Evolutionary conservation across 2,797 vertebrate species (phyloP).

Genomic region (Peromyscus attwateri): DNA sequence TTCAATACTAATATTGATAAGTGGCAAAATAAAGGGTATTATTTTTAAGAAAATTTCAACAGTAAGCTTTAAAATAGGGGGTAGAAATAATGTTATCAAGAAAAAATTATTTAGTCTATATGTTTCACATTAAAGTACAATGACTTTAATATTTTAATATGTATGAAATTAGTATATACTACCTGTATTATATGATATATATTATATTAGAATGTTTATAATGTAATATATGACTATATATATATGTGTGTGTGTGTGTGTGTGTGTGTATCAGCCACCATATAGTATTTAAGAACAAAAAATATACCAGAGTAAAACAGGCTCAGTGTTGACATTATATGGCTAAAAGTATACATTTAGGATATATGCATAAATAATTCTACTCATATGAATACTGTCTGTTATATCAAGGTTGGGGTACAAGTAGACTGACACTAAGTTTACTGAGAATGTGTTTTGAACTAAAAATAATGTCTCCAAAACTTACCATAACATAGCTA

Average conservation of each 20-base stretch:
- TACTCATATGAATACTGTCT: not conserved
- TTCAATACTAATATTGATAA: not conserved
- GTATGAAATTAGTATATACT: not conserved
- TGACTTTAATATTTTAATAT: not conserved
- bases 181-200: not conserved
- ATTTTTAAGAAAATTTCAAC: not conserved
- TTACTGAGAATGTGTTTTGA: not conserved
- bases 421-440: not conserved
- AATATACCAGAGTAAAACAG: not conserved
- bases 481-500: conserved; percentile 96
- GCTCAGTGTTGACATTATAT: not conserved
- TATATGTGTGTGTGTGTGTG: too few species aligned
- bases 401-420: not conserved
- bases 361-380: not conserved
- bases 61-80: not conserved
- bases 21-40: not conserved
- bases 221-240: not conserved
- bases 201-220: not conserved
- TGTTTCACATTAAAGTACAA: conserved; percentile 3
- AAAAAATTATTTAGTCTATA: not conserved
- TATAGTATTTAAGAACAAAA: not conserved
- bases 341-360: not conserved
- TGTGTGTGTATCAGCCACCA: not conserved
- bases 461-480: conserved; percentile 3
- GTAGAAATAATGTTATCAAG: not conserved